Conservation (phyloP, 2,888 invertebrate species). For the Drosophila hamatofila region DNA sequence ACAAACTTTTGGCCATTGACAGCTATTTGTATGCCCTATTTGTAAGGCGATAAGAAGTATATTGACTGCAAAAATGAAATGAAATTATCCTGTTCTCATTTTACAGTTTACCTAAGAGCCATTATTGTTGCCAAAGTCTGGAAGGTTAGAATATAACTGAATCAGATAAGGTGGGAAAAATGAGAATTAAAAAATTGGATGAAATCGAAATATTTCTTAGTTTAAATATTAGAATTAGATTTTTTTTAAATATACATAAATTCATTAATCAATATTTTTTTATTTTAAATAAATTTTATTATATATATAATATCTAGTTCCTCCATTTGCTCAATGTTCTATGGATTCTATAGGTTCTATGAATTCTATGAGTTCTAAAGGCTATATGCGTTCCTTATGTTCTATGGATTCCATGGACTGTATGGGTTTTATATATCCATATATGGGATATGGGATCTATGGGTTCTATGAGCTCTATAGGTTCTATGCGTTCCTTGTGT, state of each 20-base stretch:
- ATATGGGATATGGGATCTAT: too few species aligned
- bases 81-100: neutral
- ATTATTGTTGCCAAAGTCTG: too few species aligned
- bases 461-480: neutral
- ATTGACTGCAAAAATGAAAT: neutral
- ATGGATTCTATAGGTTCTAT: neutral
- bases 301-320: neutral
- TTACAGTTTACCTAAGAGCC: neutral
- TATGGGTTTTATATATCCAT: too few species aligned
- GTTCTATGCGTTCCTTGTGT: neutral
- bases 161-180: neutral
- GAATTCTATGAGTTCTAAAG: too few species aligned
- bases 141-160: neutral
- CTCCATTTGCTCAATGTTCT: too few species aligned
- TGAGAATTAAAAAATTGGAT: neutral
- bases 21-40: conserved; percentile 61
- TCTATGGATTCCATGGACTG: too few species aligned
- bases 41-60: neutral
- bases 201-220: too few species aligned
- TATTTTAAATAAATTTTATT: neutral
- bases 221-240: too few species aligned
- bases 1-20: conserved; percentile 76
- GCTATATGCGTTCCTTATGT: too few species aligned
- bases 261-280: too few species aligned
- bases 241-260: too few species aligned